Percentiles rank a stretch among this genome's conserved stretches.
These are phyloP conservation scores for Sebastes elongatus DNA, from an alignment of 2,797 vertebrate species.

Conservation along the genomic window DNA sequence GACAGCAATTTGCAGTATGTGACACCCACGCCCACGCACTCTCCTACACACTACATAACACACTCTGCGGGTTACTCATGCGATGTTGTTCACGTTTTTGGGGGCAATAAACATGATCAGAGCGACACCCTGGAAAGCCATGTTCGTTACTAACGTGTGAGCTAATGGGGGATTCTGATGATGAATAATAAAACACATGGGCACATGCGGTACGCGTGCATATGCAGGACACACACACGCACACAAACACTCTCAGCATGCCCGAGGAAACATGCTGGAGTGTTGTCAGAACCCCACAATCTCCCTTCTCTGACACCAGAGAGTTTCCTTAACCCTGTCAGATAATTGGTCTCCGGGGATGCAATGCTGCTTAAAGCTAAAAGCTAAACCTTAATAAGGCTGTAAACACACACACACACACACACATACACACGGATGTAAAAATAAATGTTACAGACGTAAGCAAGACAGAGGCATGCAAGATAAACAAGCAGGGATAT, in stretches of 20 bases:
- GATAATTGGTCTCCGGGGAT: constrained; percentile 80
- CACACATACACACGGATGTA: constrained; percentile 4
- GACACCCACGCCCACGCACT: constrained; percentile 7
- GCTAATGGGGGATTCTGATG: constrained; percentile 38
- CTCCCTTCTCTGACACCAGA: constrained; percentile 58
- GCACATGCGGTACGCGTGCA: constrained; percentile 3
- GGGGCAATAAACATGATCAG: constrained; percentile 52
- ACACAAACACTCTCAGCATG: constrained; percentile 48
- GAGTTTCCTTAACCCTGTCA: constrained; percentile 73
- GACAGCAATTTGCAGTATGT: constrained; percentile 63
- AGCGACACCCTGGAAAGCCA: constrained; percentile 45
- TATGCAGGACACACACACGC: constrained; percentile 20
- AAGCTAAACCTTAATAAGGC: constrained; percentile 72
- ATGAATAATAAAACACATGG: constrained; percentile 49
- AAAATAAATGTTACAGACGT: constrained; percentile 31
- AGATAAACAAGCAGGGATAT: not conserved
- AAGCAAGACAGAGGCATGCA: not conserved
- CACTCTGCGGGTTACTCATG: not conserved
- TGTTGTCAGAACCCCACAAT: constrained; percentile 67
- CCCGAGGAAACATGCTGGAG: constrained; percentile 69
- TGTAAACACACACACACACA: constrained; percentile 60
- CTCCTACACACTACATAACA: not conserved
- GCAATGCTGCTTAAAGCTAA: constrained; percentile 67
- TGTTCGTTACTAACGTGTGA: constrained; percentile 43
- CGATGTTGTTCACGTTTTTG: constrained; percentile 4